Evolutionary conservation across 2,888 invertebrate genomes (phyloP).

Genomic region (Linyphia triangularis): DNA sequence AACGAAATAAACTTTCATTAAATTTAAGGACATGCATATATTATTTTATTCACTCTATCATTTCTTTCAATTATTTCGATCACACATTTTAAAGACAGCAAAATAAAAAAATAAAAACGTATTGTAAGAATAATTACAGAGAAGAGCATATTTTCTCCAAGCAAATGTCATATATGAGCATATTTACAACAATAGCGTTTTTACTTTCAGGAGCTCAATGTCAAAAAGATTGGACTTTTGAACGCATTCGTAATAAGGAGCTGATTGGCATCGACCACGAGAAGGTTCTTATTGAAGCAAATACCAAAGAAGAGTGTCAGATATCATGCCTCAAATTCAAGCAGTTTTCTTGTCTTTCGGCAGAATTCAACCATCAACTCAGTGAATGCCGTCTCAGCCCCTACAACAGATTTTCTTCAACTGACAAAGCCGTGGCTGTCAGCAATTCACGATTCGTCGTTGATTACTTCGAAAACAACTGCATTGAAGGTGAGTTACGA

Average conservation of each 20-base stretch:
- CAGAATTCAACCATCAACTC: slow-evolving; percentile 81
- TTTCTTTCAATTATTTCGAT: slow-evolving; percentile 16
- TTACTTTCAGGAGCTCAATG: slow-evolving; percentile 45
- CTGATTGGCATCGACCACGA: slow-evolving; percentile 69
- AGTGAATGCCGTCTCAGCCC: slow-evolving; percentile 81
- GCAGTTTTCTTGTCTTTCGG: slow-evolving; percentile 81
- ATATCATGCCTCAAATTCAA: slow-evolving; percentile 69
- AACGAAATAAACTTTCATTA: too few species aligned
- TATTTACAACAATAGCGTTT: neutral
- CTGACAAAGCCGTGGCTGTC: slow-evolving; percentile 77
- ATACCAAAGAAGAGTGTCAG: slow-evolving; percentile 75
- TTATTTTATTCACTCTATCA: neutral
- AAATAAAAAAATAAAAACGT: neutral
- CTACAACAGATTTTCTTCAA: slow-evolving; percentile 81
- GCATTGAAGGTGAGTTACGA: slow-evolving; percentile 80
- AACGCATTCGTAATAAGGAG: slow-evolving; percentile 78
- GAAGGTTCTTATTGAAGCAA: slow-evolving; percentile 69
- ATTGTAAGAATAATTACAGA: neutral
- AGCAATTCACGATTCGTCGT: slow-evolving; percentile 76
- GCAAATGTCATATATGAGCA: neutral
- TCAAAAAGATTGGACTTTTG: slow-evolving; percentile 78
- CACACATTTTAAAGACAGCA: too few species aligned
- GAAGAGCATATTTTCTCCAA: neutral
- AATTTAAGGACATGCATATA: slow-evolving; percentile 6
- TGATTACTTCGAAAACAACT: slow-evolving; percentile 83